A percentile compares a stretch with the other conserved stretches of the same genome.
phyloP scores from a whole-genome alignment of 64 coral and sea anemone genomes.

The Pocillopora damicornis region DNA sequence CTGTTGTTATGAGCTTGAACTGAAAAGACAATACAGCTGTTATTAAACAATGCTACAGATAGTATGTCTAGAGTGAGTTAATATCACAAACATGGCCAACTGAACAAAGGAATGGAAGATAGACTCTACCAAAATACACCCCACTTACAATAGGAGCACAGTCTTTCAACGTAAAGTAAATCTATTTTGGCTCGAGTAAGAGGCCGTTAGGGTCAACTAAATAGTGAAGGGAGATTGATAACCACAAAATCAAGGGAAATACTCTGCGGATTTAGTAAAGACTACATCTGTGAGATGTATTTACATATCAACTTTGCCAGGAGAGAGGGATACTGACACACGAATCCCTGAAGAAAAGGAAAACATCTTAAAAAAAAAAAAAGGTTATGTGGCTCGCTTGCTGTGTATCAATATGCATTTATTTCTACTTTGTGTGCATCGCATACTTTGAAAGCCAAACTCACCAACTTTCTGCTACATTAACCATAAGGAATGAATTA shows the following conservation, averaged over 20 bases:
- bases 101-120: no score
- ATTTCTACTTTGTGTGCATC: not conserved
- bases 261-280: not conserved
- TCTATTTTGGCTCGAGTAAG: not conserved
- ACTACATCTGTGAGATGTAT: not conserved
- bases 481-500: not conserved
- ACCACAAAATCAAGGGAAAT: not conserved
- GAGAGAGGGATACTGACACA: not conserved
- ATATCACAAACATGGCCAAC: not conserved
- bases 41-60: slow-evolving; percentile 3
- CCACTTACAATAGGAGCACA: not conserved
- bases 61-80: not conserved
- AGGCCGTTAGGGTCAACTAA: not conserved
- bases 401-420: not conserved
- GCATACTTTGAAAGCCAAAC: not conserved
- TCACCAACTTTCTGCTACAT: not conserved
- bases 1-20: slow-evolving; percentile 95
- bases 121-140: not conserved
- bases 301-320: not conserved
- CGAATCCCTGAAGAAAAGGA: no score
- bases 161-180: not conserved
- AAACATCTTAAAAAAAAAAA: not conserved
- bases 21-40: slow-evolving; percentile 45
- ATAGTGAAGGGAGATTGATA: no score
- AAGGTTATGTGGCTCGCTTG: not conserved